Conservation (phyloP, 2,113 vertebrate genomes). For the Stomatorhinus ivindoensis region DNA sequence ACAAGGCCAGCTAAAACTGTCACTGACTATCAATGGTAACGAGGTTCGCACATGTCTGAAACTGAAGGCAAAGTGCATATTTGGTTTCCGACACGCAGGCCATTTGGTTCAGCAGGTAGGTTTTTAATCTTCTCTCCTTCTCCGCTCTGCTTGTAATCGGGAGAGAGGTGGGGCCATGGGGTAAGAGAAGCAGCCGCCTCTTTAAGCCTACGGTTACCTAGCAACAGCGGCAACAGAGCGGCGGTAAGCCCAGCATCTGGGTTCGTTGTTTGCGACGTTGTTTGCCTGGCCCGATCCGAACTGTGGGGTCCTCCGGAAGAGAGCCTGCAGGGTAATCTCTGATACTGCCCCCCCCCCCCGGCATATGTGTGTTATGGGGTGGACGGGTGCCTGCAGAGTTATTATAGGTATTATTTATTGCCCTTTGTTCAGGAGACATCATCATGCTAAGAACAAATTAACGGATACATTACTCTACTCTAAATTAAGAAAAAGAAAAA, state of each 20-base stretch:
- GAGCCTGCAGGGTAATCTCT: not conserved
- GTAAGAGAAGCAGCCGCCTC: too few species aligned
- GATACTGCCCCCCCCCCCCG: not conserved
- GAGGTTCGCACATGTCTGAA: not conserved
- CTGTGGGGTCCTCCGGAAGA: not conserved
- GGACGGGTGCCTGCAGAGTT: not conserved
- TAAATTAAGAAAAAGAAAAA: not conserved
- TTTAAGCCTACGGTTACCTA: constrained; percentile 9
- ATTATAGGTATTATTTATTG: not conserved
- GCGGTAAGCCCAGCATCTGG: not conserved
- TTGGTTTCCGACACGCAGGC: not conserved
- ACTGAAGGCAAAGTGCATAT: not conserved
- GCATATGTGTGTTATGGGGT: not conserved
- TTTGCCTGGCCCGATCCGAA: not conserved
- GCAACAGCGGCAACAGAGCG: not conserved
- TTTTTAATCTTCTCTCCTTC: not conserved
- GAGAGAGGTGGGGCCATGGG: not conserved
- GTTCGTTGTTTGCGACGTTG: not conserved
- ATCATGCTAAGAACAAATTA: not conserved
- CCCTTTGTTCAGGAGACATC: not conserved
- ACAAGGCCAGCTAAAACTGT: not conserved
- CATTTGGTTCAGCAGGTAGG: not conserved
- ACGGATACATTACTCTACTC: not conserved
- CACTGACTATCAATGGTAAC: not conserved
- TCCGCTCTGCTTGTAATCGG: not conserved